phyloP scores from a whole-genome alignment of 2,888 invertebrate genomes.

The Nomada ferruginata region DNA sequence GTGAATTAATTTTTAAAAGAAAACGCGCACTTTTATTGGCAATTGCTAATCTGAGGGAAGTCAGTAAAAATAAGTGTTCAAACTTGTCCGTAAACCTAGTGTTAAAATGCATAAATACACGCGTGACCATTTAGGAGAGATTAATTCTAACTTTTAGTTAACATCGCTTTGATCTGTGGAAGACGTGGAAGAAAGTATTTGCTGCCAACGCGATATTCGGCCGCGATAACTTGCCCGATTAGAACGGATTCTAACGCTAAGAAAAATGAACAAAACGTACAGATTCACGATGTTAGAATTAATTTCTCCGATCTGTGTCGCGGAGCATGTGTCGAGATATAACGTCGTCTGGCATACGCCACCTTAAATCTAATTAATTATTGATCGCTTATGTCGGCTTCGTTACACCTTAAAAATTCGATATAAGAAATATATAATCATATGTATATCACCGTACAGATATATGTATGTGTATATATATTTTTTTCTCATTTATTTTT shows the following conservation, averaged over 20 bases:
- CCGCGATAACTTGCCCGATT: too few species aligned
- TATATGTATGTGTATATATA: conserved; percentile 52
- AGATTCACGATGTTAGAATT: conserved; percentile 21
- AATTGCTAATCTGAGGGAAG: too few species aligned
- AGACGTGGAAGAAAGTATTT: conserved; percentile 45
- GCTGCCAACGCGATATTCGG: conserved; percentile 15
- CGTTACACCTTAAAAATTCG: conserved; percentile 60
- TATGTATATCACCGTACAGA: conserved; percentile 56
- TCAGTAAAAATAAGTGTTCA: too few species aligned
- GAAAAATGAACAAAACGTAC: not conserved
- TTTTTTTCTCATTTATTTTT: conserved; percentile 55
- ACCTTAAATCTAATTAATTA: conserved; percentile 51
- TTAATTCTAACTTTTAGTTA: conserved; percentile 42
- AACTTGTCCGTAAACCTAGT: too few species aligned
- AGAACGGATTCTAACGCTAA: not conserved
- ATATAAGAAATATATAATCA: conserved; percentile 71
- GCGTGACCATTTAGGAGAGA: conserved; percentile 1
- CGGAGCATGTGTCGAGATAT: conserved; percentile 27
- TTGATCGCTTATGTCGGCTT: conserved; percentile 56
- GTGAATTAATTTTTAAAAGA: too few species aligned
- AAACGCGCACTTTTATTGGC: too few species aligned
- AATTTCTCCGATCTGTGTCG: conserved; percentile 16
- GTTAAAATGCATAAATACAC: not conserved
- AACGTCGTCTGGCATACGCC: conserved; percentile 39
- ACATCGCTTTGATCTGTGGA: conserved; percentile 42